phyloP scores from a whole-genome alignment of 2,797 vertebrate species.

The Sebastes taczanowskii region DNA sequence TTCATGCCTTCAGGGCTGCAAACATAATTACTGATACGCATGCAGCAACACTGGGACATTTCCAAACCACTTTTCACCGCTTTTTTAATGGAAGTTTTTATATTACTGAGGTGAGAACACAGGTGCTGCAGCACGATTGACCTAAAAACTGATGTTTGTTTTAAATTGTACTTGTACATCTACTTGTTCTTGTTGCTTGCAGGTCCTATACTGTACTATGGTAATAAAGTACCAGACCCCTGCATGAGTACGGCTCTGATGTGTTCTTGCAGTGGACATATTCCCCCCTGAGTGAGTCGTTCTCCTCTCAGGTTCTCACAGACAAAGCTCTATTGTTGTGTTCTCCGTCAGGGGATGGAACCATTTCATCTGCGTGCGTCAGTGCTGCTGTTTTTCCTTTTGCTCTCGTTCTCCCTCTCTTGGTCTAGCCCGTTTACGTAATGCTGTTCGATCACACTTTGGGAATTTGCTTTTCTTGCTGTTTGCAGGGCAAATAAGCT shows the following conservation, averaged over 20 bases:
- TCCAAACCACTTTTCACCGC: slow-evolving; percentile 5
- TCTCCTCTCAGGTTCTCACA: slow-evolving; percentile 52
- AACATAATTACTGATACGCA: slow-evolving; percentile 18
- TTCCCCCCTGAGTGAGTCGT: slow-evolving; percentile 26
- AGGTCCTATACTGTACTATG: slow-evolving; percentile 8
- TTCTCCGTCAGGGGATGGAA: slow-evolving; percentile 54
- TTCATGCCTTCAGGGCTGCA: slow-evolving; percentile 3
- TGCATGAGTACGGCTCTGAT: slow-evolving; percentile 7
- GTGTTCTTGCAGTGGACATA: slow-evolving; percentile 22
- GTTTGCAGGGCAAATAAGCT: slow-evolving; percentile 35
- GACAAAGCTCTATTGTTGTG: slow-evolving; percentile 71
- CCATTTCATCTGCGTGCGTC: slow-evolving; percentile 61
- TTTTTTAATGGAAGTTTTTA: slow-evolving; percentile 3
- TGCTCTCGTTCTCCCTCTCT: slow-evolving; percentile 27
- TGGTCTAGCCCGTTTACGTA: slow-evolving; percentile 50
- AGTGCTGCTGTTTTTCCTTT: slow-evolving; percentile 41
- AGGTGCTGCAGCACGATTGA: not conserved
- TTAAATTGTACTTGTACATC: not conserved
- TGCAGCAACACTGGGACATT: slow-evolving; percentile 15
- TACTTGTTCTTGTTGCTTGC: slow-evolving; percentile 1
- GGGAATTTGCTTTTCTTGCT: slow-evolving; percentile 42
- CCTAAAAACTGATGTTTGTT: not conserved
- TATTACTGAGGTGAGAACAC: not conserved
- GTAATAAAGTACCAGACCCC: slow-evolving; percentile 39
- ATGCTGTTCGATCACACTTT: slow-evolving; percentile 44